A percentile compares a stretch with the other conserved stretches of the same genome.
Evolutionary conservation across 2,888 invertebrate species (phyloP).

Genomic region (Nymphalis c-album): DNA sequence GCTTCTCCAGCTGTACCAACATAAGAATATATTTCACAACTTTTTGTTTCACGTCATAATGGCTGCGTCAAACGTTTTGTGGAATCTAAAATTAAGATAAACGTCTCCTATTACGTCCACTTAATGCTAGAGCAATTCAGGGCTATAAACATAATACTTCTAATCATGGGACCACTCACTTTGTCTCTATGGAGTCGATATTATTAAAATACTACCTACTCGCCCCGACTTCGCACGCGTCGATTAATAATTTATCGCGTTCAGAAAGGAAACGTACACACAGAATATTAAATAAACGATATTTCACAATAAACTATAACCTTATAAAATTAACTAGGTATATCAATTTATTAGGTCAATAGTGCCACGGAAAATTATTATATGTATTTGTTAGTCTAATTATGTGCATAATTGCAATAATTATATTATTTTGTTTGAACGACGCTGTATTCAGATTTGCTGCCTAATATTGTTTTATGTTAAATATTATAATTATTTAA

Average conservation of each 20-base stretch:
- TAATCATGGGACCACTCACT: conserved; percentile 56
- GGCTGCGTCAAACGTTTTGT: conserved; percentile 74
- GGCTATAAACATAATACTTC: conserved; percentile 77
- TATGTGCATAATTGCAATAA: too few relatives aligned
- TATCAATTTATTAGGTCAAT: too few relatives aligned
- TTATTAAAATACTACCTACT: not conserved
- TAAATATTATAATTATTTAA: not conserved
- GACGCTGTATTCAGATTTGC: too few relatives aligned
- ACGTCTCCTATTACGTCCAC: conserved; percentile 74
- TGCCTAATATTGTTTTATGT: not conserved
- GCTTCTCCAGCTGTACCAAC: not conserved
- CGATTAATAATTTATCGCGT: too few relatives aligned
- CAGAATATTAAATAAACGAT: too few relatives aligned
- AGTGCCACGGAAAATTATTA: too few relatives aligned
- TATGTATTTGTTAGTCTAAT: too few relatives aligned
- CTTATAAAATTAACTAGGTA: too few relatives aligned
- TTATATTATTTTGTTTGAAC: too few relatives aligned
- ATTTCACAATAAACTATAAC: too few relatives aligned
- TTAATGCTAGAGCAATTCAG: conserved; percentile 71
- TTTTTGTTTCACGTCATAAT: conserved; percentile 45
- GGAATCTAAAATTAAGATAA: conserved; percentile 75
- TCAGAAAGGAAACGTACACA: too few relatives aligned
- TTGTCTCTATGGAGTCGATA: conserved; percentile 7
- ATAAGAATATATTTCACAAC: conserved; percentile 24
- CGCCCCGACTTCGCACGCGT: too few relatives aligned